Evolutionary conservation across 1,140 invertebrate genomes (phyloP).

Genomic region (Ephestia elutella): DNA sequence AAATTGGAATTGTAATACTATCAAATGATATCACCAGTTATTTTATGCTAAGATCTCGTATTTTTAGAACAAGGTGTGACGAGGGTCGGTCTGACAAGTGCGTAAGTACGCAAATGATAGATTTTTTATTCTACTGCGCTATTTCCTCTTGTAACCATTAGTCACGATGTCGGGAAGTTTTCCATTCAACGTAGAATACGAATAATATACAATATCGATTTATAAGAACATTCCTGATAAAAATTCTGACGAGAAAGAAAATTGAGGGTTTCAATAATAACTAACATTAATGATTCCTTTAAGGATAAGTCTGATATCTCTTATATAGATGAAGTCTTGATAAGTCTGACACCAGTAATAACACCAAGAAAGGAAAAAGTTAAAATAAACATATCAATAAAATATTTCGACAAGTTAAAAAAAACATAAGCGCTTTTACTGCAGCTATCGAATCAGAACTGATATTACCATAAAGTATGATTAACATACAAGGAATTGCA

Average conservation of each 20-base stretch:
- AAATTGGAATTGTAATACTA: no score
- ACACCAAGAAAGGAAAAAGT: not conserved
- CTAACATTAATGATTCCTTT: no score
- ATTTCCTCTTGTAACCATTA: not conserved
- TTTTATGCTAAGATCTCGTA: not conserved
- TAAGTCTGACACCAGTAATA: no score
- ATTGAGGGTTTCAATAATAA: no score
- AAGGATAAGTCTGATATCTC: no score
- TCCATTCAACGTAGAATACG: not conserved
- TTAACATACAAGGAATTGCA: slow-evolving; percentile 1
- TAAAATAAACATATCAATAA: not conserved
- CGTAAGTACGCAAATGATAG: not conserved
- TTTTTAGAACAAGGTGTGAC: slow-evolving; percentile 6
- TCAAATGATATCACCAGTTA: not conserved
- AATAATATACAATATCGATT: no score
- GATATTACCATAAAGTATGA: not conserved
- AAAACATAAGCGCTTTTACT: not conserved
- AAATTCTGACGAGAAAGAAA: no score
- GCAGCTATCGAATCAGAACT: not conserved
- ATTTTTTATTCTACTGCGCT: not conserved
- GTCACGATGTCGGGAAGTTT: not conserved
- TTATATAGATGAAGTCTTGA: no score
- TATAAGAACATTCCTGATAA: no score
- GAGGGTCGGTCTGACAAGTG: slow-evolving; percentile 1
- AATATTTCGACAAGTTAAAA: not conserved